Evolutionary conservation across 2,113 vertebrate species (phyloP).

Genomic region (Zosterops pallidus): DNA sequence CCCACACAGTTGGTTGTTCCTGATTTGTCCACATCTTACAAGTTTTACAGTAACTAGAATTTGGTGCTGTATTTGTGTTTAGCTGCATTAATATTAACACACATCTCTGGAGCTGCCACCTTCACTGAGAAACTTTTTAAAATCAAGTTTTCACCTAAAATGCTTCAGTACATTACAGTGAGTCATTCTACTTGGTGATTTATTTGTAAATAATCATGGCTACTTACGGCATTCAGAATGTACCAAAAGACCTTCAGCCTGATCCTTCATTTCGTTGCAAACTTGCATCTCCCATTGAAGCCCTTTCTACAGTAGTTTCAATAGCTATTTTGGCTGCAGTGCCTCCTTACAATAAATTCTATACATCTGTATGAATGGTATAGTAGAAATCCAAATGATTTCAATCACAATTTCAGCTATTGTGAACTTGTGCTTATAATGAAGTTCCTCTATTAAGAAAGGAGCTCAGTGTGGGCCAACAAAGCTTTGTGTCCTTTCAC

Average conservation of each 20-base stretch:
- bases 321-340: slow-evolving; percentile 41
- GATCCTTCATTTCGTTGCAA: slow-evolving; percentile 5
- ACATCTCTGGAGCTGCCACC: background rate
- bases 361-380: slow-evolving; percentile 30
- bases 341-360: slow-evolving; percentile 36
- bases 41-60: background rate
- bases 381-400: slow-evolving; percentile 50
- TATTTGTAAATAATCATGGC: background rate
- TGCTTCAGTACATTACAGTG: background rate
- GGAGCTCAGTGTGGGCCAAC: slow-evolving; percentile 53
- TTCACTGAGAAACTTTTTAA: background rate
- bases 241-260: background rate
- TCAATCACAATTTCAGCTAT: slow-evolving; percentile 53
- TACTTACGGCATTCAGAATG: background rate
- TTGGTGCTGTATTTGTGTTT: background rate
- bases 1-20: background rate
- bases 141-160: background rate
- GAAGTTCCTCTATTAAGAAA: slow-evolving; percentile 38
- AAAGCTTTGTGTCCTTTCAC: slow-evolving; percentile 46
- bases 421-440: slow-evolving; percentile 26
- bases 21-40: background rate
- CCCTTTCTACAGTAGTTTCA: slow-evolving; percentile 28
- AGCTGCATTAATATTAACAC: background rate
- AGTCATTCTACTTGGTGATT: background rate
- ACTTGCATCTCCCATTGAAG: slow-evolving; percentile 22